These are phyloP conservation scores for Spodoptera exigua DNA, from an alignment of 2,888 invertebrate species.

Conservation along the genomic window DNA sequence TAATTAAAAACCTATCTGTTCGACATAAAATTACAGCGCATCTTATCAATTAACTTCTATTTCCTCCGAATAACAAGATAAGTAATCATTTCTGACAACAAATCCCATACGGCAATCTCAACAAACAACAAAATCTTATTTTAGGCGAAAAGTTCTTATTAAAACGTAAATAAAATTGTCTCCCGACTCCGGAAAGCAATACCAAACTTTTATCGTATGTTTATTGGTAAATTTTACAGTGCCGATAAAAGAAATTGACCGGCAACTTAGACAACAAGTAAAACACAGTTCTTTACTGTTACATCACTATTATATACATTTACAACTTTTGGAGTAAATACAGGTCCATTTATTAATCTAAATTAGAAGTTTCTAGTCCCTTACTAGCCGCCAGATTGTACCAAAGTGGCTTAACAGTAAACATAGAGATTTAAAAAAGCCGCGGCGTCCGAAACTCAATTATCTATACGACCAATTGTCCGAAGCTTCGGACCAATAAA, in stretches of 20 bases:
- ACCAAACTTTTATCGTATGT: slow-evolving; percentile 58
- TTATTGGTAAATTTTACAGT: slow-evolving; percentile 63
- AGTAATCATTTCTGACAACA: not conserved
- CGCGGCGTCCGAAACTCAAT: slow-evolving; percentile 83
- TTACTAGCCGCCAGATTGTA: slow-evolving; percentile 68
- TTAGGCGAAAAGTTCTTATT: slow-evolving; percentile 40
- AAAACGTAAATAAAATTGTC: slow-evolving; percentile 49
- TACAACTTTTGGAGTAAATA: slow-evolving; percentile 46
- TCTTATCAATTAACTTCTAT: no score
- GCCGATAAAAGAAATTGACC: slow-evolving; percentile 46
- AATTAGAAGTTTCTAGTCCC: slow-evolving; percentile 69
- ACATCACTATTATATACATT: slow-evolving; percentile 33
- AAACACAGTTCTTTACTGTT: slow-evolving; percentile 41
- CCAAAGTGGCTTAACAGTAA: slow-evolving; percentile 79
- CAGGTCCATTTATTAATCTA: slow-evolving; percentile 67
- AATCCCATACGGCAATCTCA: slow-evolving; percentile 8
- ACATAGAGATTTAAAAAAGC: slow-evolving; percentile 73
- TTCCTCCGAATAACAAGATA: no score
- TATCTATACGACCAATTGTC: slow-evolving; percentile 88
- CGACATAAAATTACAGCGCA: no score
- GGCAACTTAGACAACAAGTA: slow-evolving; percentile 54
- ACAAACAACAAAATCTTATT: slow-evolving; percentile 17
- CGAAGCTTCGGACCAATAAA: slow-evolving; percentile 82
- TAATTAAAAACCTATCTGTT: no score
- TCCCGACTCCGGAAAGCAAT: slow-evolving; percentile 35